Conservation (phyloP, 2,888 invertebrate genomes). For the Xanthorhoe designata region DNA sequence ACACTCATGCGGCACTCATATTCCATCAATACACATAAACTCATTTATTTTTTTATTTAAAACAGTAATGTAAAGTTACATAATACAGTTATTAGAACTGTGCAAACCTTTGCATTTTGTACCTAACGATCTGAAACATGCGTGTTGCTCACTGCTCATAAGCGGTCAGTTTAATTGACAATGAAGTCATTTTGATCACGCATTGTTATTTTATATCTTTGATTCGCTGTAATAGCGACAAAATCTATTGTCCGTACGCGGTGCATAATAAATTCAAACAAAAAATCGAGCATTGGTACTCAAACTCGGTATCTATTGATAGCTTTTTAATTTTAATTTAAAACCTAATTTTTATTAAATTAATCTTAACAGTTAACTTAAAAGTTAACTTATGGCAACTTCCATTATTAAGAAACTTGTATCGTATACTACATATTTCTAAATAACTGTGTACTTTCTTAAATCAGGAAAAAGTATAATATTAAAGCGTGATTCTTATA, state of each 20-base stretch:
- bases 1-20: background rate
- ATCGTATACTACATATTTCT: background rate
- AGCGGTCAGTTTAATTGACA: constrained; percentile 27
- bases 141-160: constrained; percentile 27
- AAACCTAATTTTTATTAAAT: too few species aligned
- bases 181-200: constrained; percentile 37
- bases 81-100: background rate
- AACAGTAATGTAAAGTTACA: background rate
- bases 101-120: constrained; percentile 17
- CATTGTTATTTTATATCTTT: constrained; percentile 18
- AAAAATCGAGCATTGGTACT: background rate
- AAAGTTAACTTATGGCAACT: too few species aligned
- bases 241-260: background rate
- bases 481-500: background rate
- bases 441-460: background rate
- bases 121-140: constrained; percentile 33
- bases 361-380: too few species aligned
- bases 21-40: background rate
- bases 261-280: background rate
- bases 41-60: background rate
- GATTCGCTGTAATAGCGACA: background rate
- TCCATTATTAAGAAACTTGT: too few species aligned
- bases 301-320: too few species aligned
- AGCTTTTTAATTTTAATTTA: too few species aligned
- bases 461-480: background rate